Base-by-base conservation (phyloP, 2,888 invertebrate genomes). In the Endomychus coccineus region DNA sequence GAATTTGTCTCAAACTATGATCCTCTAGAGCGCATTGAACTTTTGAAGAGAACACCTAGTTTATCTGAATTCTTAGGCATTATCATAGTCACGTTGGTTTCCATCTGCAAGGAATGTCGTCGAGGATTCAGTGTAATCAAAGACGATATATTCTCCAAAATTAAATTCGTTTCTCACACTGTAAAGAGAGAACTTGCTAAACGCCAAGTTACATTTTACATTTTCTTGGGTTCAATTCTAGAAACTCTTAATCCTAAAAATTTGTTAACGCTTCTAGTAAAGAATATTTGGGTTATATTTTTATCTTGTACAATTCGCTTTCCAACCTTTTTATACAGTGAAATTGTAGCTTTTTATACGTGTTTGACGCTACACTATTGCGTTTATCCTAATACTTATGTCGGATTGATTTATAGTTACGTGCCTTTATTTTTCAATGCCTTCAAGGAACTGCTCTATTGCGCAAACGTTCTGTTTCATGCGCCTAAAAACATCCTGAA, bases 1-100 rank as follows among this genome's bases (percentile, higher is more conserved):
- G 83, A 84, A 52, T 84, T 86, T 48, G 74, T 84, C 4, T 80
- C 78, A 14, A 78, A 80, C 51, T 82, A 83, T 45, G 87, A 87
- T 58, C 85, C 86, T 0, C 66, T 80, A 3, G 84, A 86, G 57
- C 76, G 80, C 36, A 80, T 83, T 0, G 70, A 77, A 40, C 70
- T 78, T 0, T 55, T 76, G 10, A 80, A 80, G 52, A 71, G 70
- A 4, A 58, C 71, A 12, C 77, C 78, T 1, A 75, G 75, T 4
- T 61, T 74, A 1, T 74, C 73, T 32, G 73, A 77, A 44, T 77
- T 79, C 15, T 56, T 74, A 1, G 80, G 81, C 1, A 69, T 84
- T 24, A 52, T 73, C 1, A 50, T 83, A 2, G 80, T 86, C 50
- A 75, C 80, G 3, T 54, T 74, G 1, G 75, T 81, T 0, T 78